A percentile compares a stretch with the other conserved stretches of the same genome.
Evolutionary conservation across 2,797 vertebrate genomes (phyloP).

Genomic region (Tiaroga cobitis): DNA sequence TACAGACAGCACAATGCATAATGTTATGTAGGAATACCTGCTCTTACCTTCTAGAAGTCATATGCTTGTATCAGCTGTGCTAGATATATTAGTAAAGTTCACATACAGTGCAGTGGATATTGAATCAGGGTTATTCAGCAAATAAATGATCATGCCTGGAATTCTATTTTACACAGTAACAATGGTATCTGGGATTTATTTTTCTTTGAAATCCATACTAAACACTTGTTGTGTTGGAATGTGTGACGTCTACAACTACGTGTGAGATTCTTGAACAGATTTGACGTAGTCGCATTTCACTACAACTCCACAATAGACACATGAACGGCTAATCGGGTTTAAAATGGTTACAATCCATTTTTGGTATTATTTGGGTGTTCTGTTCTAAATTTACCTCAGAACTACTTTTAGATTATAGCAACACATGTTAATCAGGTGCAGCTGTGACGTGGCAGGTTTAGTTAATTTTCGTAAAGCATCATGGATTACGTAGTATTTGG

Average conservation of each 20-base stretch:
- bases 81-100: neutral
- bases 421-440: constrained; percentile 21
- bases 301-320: neutral
- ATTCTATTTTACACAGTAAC: neutral
- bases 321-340: constrained; percentile 29
- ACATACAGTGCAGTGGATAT: neutral
- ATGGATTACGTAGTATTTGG: constrained; percentile 2
- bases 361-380: constrained; percentile 16
- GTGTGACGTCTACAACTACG: neutral
- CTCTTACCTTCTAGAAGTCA: constrained; percentile 14
- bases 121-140: constrained; percentile 8
- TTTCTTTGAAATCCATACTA: constrained; percentile 1
- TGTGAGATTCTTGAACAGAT: constrained; percentile 40
- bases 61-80: neutral
- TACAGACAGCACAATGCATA: neutral
- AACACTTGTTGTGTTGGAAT: constrained; percentile 12
- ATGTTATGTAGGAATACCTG: neutral
- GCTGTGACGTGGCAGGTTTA: constrained; percentile 22
- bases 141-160: neutral
- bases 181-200: neutral
- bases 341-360: constrained; percentile 23
- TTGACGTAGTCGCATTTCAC: constrained; percentile 32
- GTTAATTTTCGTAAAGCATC: neutral
- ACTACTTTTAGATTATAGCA: constrained; percentile 7
- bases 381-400: constrained; percentile 44